Evolutionary conservation across 1,140 invertebrate species (phyloP).

Genomic region (Pseudobourletiella spinata): DNA sequence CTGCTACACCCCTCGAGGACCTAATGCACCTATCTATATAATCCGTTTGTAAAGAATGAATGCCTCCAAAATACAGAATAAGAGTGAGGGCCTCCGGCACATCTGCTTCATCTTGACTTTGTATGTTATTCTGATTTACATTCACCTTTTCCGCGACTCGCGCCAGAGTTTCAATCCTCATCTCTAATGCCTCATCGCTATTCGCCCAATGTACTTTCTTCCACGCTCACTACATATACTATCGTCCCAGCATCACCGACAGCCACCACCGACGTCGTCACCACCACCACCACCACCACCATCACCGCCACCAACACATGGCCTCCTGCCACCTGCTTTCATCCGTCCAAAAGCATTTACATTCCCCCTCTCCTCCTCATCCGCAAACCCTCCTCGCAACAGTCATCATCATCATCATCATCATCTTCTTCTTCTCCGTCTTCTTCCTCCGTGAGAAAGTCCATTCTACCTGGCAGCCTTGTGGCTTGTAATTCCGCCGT

Average conservation of each 20-base stretch:
- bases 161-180: slow-evolving; percentile 12
- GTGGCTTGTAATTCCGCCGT: not conserved
- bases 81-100: slow-evolving; percentile 1
- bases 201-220: slow-evolving; percentile 4
- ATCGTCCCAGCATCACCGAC: no score
- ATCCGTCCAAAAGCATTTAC: slow-evolving; percentile 18
- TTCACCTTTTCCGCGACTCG: slow-evolving; percentile 8
- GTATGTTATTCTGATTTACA: slow-evolving; percentile 13
- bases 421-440: not conserved
- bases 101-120: slow-evolving; percentile 18
- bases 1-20: no score
- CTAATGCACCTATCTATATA: no score
- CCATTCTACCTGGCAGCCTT: not conserved
- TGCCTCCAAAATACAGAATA: slow-evolving; percentile 2
- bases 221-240: slow-evolving; percentile 4
- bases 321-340: slow-evolving; percentile 22
- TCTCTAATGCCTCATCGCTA: slow-evolving; percentile 31
- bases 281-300: not conserved
- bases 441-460: not conserved
- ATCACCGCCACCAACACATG: not conserved
- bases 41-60: not conserved
- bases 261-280: no score
- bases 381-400: not conserved
- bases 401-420: not conserved
- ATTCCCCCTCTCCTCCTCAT: slow-evolving; percentile 18